Evolutionary conservation across 2,888 invertebrate species (phyloP), one percentile per base, ranked within the genome.

Genomic region (Molanna angustata): DNA sequence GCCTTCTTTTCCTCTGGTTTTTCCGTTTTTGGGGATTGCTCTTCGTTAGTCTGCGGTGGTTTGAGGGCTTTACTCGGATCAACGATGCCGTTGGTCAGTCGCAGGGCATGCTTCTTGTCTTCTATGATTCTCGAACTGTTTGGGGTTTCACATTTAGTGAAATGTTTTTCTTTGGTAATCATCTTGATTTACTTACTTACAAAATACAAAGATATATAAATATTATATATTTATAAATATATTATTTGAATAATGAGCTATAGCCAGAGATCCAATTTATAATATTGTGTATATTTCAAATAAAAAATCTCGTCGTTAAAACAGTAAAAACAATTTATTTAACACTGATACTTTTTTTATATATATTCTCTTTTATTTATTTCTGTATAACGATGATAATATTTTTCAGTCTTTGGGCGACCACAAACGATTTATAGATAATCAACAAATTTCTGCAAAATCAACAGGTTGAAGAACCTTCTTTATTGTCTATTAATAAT

Each of bases 81-180:
- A 2, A 51, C 37, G 22, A 48, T 39, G 11, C 58, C 58, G 22
- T 58, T 58, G 13, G 54, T 50, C 32, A 58, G 17, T 39, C 52
- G 49, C 4, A 27, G 27, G 2, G 43, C 21, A 21, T 54, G 53
- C 31, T 73, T 61, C 54, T 62, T 71, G 55, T 76, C 76, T 32
- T 77, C 77, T 1, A 76, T 73, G 70, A 76, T 76, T 61, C 76
- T 75, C 54, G 73, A 72, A 63, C 76, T 76, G 64, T 71, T 76
- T 22, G 75, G 74, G 7, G 75, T 74, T 53, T 76, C 76, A 65
- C 73, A 74, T 60, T 74, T 68, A 59, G 74, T 75, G 54, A 74
- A 77, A 60, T 76, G 67, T 59, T 77, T 77, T 54, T 71, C 71
- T 56, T 59, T 59, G 35, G 59, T 54, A 22, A 56, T 56, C 59